Conservation (phyloP, 2,888 invertebrate species). For the Linhomoeus sp. region DNA sequence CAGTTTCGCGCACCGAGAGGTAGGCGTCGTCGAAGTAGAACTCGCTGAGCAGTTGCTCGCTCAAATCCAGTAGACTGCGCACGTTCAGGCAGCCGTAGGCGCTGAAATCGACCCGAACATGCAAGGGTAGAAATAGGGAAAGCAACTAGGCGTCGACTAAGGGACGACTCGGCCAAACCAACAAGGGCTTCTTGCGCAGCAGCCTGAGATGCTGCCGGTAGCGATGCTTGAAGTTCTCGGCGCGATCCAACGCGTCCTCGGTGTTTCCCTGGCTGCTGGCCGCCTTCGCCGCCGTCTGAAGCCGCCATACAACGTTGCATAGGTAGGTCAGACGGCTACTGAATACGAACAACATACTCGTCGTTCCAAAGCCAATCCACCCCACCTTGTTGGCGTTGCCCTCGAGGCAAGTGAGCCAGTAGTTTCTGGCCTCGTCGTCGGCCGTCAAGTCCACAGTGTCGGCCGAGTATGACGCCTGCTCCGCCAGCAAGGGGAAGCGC, state of each 20-base stretch:
- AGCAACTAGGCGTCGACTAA: too few relatives aligned
- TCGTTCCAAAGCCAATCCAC: too few relatives aligned
- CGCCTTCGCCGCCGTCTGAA: conserved; percentile 53
- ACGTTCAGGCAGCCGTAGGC: conserved; percentile 67
- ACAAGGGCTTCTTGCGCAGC: conserved; percentile 49
- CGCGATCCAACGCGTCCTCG: conserved; percentile 53
- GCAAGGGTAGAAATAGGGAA: too few relatives aligned
- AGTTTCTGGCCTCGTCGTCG: conserved; percentile 59
- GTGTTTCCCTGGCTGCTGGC: conserved; percentile 53
- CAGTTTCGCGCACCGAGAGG: conserved; percentile 34
- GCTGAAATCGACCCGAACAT: conserved; percentile 29
- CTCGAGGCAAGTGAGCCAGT: conserved; percentile 80
- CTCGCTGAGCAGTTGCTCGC: conserved; percentile 70
- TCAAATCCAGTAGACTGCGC: conserved; percentile 66
- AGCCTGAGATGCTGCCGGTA: conserved; percentile 57
- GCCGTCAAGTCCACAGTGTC: conserved; percentile 72
- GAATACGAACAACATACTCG: too few relatives aligned
- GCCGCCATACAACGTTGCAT: too few relatives aligned
- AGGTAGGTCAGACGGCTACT: too few relatives aligned
- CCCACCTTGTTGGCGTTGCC: conserved; percentile 49
- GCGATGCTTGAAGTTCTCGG: conserved; percentile 57
- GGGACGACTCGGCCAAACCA: too few relatives aligned
- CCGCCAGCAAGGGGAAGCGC: conserved; percentile 49
- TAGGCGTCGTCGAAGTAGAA: conserved; percentile 77
- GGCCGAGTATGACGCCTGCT: conserved; percentile 47